phyloP scores from a whole-genome alignment of 2,113 vertebrate species.

The Hystrix cristata region DNA sequence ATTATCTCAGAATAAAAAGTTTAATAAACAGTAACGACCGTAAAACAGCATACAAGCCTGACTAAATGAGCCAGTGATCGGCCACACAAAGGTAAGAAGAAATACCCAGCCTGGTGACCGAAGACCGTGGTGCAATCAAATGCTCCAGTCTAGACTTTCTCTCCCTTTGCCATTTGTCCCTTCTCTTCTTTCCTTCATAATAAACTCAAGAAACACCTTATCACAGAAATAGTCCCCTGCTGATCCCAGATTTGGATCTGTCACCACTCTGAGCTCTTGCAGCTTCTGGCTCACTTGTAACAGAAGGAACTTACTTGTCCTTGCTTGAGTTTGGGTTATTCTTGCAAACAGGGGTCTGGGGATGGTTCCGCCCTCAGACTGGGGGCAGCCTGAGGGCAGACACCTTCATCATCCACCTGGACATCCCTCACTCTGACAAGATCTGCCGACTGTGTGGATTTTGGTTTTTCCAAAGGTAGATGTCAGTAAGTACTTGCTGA shows the following conservation, averaged over 20 bases:
- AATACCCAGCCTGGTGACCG: not conserved
- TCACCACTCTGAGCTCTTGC: not conserved
- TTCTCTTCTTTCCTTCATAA: not conserved
- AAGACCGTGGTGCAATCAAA: not conserved
- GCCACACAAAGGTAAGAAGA: not conserved
- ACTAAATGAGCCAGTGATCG: not conserved
- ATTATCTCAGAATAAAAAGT: not conserved
- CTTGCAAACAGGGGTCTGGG: not conserved
- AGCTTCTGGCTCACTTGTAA: not conserved
- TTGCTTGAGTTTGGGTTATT: not conserved
- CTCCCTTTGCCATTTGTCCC: not conserved
- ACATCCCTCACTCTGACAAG: not conserved
- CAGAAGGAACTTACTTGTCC: not conserved
- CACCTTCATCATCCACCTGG: not conserved
- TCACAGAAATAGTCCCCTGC: not conserved
- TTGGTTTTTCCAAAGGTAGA: not conserved
- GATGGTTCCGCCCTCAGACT: not conserved
- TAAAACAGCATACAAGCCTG: not conserved
- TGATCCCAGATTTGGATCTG: not conserved
- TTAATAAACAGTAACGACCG: not conserved
- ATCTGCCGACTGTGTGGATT: not conserved
- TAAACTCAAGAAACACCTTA: not conserved
- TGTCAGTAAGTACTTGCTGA: not conserved
- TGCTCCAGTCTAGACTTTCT: not conserved
- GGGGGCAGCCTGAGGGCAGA: not conserved